These are phyloP conservation scores for Motacilla tschutschensis DNA, from an alignment of 2,113 vertebrate species.

Conservation along the genomic window DNA sequence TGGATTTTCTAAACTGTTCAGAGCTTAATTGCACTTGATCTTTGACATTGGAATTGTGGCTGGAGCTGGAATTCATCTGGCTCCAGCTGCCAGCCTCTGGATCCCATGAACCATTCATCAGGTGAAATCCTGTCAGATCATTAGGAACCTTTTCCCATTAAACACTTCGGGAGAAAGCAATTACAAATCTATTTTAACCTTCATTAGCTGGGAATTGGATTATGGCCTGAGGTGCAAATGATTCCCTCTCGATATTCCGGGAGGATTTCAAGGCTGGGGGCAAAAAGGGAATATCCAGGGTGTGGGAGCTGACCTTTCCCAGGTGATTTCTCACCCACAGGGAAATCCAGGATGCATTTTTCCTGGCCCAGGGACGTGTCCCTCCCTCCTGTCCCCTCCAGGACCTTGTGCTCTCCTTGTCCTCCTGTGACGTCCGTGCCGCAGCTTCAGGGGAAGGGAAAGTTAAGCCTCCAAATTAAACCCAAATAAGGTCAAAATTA, in stretches of 20 bases:
- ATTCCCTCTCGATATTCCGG: not conserved
- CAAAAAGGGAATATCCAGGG: not conserved
- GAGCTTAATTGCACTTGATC: not conserved
- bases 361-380: not conserved
- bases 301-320: fast-evolving
- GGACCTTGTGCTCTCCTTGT: not conserved
- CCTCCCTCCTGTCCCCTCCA: not conserved
- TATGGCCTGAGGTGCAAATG: not conserved
- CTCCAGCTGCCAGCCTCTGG: not conserved
- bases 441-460: not conserved
- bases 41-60: not conserved
- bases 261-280: not conserved
- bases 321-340: not conserved
- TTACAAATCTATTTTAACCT: not conserved
- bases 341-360: not conserved
- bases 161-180: not conserved
- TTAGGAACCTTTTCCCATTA: not conserved
- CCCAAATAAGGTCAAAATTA: not conserved
- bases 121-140: not conserved
- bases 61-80: not conserved
- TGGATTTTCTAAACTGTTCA: not conserved
- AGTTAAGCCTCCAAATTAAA: slow-evolving; percentile 33
- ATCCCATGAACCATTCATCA: not conserved
- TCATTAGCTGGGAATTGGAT: not conserved
- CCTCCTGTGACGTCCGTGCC: not conserved